phyloP scores from a whole-genome alignment of 2,888 invertebrate genomes.

The Polyommatus iphigenia region DNA sequence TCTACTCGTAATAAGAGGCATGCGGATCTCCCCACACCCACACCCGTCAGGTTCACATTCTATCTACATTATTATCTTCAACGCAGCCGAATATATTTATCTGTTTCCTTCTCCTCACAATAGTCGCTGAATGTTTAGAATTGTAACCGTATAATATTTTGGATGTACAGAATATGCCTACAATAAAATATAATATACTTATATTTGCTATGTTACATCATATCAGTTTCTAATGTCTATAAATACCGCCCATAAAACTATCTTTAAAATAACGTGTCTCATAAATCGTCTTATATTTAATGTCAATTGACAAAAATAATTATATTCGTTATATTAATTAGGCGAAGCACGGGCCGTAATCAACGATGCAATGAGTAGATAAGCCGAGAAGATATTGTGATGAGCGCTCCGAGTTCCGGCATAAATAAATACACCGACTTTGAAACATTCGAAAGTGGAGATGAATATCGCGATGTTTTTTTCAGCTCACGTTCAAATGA shows the following conservation, averaged over 20 bases:
- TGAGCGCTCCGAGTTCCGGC: not conserved
- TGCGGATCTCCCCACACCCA: not conserved
- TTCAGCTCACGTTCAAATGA: slow-evolving; percentile 24
- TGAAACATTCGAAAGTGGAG: slow-evolving; percentile 1
- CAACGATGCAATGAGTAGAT: not conserved
- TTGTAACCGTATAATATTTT: not conserved
- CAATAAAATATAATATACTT: too few species aligned
- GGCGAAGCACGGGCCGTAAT: not conserved
- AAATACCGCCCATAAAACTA: not conserved
- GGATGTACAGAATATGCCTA: too few species aligned
- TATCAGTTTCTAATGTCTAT: too few species aligned
- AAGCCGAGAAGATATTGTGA: not conserved
- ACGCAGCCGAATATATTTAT: not conserved
- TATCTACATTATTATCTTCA: not conserved
- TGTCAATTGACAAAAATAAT: not conserved
- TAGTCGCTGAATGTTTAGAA: not conserved
- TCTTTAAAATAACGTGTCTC: not conserved
- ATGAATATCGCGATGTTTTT: slow-evolving; percentile 20
- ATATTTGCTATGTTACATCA: too few species aligned
- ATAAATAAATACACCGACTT: slow-evolving; percentile 1
- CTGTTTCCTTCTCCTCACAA: not conserved
- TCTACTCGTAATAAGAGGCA: not conserved
- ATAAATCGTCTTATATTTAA: not conserved
- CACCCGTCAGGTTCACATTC: not conserved
- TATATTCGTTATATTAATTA: not conserved